phyloP scores from a whole-genome alignment of 2,888 invertebrate genomes.

The Pristionchus entomophagus region DNA sequence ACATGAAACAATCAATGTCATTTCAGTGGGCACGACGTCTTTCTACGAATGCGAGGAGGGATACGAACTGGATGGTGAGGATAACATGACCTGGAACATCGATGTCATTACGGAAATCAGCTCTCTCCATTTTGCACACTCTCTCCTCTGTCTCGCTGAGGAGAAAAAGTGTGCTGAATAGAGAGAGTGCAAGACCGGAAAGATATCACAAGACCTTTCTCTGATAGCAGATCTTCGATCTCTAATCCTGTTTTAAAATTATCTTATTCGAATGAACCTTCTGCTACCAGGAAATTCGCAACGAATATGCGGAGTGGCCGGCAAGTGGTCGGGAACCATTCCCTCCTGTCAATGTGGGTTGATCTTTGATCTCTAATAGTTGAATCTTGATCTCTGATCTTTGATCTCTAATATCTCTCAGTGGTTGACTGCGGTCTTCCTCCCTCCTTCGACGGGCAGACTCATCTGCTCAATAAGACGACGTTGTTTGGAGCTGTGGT shows the following conservation, averaged over 20 bases:
- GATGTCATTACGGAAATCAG: background rate
- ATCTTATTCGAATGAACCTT: slow-evolving; percentile 48
- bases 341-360: slow-evolving; percentile 63
- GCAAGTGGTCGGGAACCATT: slow-evolving; percentile 67
- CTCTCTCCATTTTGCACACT: too few relatives aligned
- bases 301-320: slow-evolving; percentile 60
- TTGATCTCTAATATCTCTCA: slow-evolving; percentile 32
- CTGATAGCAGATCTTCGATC: too few relatives aligned
- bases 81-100: background rate
- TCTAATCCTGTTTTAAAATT: too few relatives aligned
- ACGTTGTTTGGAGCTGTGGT: slow-evolving; percentile 51
- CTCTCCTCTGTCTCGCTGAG: too few relatives aligned
- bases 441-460: slow-evolving; percentile 39
- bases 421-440: slow-evolving; percentile 52
- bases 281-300: slow-evolving; percentile 46
- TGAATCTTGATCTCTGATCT: background rate
- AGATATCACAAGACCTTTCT: too few relatives aligned
- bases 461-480: slow-evolving; percentile 50
- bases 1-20: background rate
- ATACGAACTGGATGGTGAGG: slow-evolving; percentile 53
- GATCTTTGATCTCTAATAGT: background rate
- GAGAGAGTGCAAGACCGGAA: too few relatives aligned
- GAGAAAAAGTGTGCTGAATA: too few relatives aligned
- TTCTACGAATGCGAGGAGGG: slow-evolving; percentile 71
- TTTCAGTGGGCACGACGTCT: slow-evolving; percentile 59